phyloP scores from a whole-genome alignment of 2,797 vertebrate genomes.

The Chiroxiphia lanceolata region DNA sequence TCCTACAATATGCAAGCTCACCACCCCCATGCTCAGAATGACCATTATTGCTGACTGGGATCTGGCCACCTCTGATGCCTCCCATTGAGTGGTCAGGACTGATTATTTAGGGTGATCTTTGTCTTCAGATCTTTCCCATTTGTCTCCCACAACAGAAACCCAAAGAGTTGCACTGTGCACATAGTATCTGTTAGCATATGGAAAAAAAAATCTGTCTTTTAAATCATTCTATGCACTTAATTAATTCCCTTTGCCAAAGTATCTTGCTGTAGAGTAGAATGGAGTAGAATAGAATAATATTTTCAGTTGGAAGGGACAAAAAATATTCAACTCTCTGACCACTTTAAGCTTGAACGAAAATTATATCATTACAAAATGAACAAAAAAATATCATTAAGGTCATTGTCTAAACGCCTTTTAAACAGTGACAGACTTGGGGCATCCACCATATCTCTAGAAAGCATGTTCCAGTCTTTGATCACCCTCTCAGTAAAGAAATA shows the following conservation, averaged over 20 bases:
- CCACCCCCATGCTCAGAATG: not conserved
- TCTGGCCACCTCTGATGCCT: not conserved
- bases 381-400: not conserved
- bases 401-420: not conserved
- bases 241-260: not conserved
- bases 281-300: not conserved
- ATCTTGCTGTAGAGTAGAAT: not conserved
- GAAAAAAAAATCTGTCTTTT: not conserved
- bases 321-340: not conserved
- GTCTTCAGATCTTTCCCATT: not conserved
- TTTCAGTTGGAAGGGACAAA: not conserved
- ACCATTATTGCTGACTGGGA: not conserved
- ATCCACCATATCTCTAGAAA: not conserved
- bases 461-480: not conserved
- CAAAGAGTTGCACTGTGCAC: not conserved
- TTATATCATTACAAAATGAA: not conserved
- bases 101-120: not conserved
- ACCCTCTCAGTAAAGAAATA: not conserved
- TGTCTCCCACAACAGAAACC: not conserved
- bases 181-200: not conserved
- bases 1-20: not conserved
- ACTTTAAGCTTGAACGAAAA: not conserved
- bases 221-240: not conserved
- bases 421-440: not conserved
- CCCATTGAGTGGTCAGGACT: not conserved